Evolutionary conservation across 2,113 vertebrate species (phyloP), one percentile per base, ranked within the genome.

Genomic region (Odontesthes bonariensis): DNA sequence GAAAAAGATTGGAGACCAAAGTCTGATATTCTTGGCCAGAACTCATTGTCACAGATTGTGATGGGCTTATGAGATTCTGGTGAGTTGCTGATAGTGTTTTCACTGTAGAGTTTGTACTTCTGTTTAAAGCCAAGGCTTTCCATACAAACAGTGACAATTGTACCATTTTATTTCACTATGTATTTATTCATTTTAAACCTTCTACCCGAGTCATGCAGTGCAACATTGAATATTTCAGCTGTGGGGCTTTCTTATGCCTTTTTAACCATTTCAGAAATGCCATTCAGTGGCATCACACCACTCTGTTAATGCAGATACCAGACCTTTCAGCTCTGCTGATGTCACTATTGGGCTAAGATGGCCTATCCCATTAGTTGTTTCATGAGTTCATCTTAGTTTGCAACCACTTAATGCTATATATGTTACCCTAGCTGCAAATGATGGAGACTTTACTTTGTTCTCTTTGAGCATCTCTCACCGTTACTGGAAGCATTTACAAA

Each of bases 11-110:
- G 63, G 22, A 60, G 32, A 55, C 67, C 66, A 77, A 82, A 78
- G 64, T 75, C 73, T 58, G 66, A 56, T 79, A 64, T 82, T 87
- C 69, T 89, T 90, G 82, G 90, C 89, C 64, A 63, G 65, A 69
- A 75, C 66, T 85, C 86, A 73, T 82, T 82, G 79, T 90, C 87
- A 76, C 91, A 90, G 91, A 92, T 80, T 92, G 90, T 59, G 82
- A 88, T 78, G 79, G 83, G 74, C 91, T 88, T 88, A 69, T 73
- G 90, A 90, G 90, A 90, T 86, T 84, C 87, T 92, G 91, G 81
- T 77, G 51, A 70, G 79, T 74, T 78, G 87, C 79, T 89, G 92
- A 92, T 91, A 91, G 84, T 77, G 82, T 89, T 90, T 84, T 87
- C 84, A 84, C 81, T 88, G 81, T 81, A 40, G 75, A 82, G 73